A percentile compares a stretch with the other conserved stretches of the same genome.
Evolutionary conservation across 2,797 vertebrate species (phyloP).

Genomic region (Urocyon cinereoargenteus): DNA sequence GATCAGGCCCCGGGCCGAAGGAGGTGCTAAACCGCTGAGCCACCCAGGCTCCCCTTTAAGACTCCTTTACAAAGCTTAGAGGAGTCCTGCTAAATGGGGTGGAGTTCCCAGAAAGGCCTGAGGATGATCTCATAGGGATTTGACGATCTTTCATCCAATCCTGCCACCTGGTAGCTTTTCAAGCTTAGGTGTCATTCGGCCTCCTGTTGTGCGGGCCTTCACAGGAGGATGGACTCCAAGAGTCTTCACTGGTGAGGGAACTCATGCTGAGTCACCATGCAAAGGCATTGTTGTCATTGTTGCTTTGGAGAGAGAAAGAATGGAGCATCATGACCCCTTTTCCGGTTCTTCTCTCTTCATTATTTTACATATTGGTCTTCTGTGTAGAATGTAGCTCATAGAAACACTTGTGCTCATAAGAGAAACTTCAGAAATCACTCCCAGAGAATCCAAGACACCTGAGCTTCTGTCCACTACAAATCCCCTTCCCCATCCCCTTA

Average conservation of each 20-base stretch:
- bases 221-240: neutral
- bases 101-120: neutral
- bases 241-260: neutral
- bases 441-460: neutral
- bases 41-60: neutral
- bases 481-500: too few relatives aligned
- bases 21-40: too few relatives aligned
- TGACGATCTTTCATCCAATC: neutral
- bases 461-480: neutral
- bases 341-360: neutral
- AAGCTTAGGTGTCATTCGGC: accelerated
- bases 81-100: neutral
- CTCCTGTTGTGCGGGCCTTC: neutral
- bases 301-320: neutral
- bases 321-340: neutral
- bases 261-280: accelerated
- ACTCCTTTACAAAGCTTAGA: neutral
- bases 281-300: neutral
- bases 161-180: neutral
- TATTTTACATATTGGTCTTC: neutral
- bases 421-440: neutral
- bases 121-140: neutral
- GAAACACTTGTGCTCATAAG: neutral
- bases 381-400: neutral
- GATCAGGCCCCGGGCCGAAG: too few relatives aligned